Percentiles rank a stretch among this genome's conserved stretches.
Evolutionary conservation across 2,113 vertebrate genomes (phyloP).

Genomic region (Athene cunicularia): DNA sequence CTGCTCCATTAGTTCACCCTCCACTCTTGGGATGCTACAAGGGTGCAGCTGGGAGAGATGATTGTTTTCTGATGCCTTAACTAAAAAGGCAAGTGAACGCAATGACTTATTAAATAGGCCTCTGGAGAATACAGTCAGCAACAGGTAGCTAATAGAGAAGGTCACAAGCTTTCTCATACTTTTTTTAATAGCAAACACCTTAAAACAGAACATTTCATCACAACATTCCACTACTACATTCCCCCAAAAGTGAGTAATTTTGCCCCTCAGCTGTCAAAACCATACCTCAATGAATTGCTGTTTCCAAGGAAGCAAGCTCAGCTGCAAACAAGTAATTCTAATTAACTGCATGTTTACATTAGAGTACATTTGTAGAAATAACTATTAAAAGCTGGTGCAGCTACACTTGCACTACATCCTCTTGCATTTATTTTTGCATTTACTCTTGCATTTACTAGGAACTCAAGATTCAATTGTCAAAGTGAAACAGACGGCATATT

Average conservation of each 20-base stretch:
- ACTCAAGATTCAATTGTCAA: neutral
- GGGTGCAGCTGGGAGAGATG: conserved; percentile 46
- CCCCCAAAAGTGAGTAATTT: neutral
- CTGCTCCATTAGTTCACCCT: neutral
- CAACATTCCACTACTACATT: neutral
- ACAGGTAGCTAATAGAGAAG: neutral
- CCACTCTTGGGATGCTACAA: conserved; percentile 47
- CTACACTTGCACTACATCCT: neutral
- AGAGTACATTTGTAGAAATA: neutral
- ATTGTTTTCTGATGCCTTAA: conserved; percentile 68
- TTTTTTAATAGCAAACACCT: neutral
- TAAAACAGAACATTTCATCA: neutral
- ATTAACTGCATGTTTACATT: neutral
- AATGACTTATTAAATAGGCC: conserved; percentile 24
- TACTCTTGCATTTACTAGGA: neutral
- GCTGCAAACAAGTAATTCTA: neutral
- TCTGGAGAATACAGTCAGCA: conserved; percentile 34
- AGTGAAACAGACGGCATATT: neutral
- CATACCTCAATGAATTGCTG: neutral
- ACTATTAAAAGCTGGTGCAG: neutral
- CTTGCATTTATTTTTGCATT: neutral
- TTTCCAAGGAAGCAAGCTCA: neutral
- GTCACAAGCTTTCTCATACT: neutral
- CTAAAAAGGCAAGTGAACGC: conserved; percentile 17
- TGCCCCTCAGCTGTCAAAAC: neutral